phyloP scores from a whole-genome alignment of 2,797 vertebrate species.

The Manis crassicaudata region DNA sequence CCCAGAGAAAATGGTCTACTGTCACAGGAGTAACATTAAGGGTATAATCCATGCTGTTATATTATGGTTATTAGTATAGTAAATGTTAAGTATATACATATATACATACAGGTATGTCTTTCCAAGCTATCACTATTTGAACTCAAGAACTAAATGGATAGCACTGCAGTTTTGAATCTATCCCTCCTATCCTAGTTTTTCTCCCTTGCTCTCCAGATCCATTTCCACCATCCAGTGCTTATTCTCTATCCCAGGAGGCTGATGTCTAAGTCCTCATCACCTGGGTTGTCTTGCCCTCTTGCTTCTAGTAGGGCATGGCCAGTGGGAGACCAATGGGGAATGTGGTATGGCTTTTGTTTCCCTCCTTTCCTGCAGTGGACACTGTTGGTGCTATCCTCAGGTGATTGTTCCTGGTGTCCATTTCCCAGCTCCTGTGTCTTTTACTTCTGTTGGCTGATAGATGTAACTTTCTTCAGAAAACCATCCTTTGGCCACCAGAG shows the following conservation, averaged over 20 bases:
- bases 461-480: neutral
- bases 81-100: neutral
- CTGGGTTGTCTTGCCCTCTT: neutral
- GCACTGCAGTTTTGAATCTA: neutral
- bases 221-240: neutral
- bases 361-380: neutral
- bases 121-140: neutral
- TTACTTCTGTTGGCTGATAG: neutral
- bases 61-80: neutral
- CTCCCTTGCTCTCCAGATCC: neutral
- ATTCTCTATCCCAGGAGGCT: neutral
- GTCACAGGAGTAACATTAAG: neutral
- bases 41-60: neutral
- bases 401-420: neutral
- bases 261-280: neutral
- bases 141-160: neutral
- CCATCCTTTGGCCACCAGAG: neutral
- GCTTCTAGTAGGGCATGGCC: neutral
- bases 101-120: neutral
- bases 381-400: neutral
- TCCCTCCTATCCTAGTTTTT: neutral
- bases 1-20: neutral
- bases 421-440: neutral
- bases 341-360: neutral
- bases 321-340: neutral